Evolutionary conservation across 2,888 invertebrate genomes (phyloP).

Genomic region (Rhorus exstirpatorius): DNA sequence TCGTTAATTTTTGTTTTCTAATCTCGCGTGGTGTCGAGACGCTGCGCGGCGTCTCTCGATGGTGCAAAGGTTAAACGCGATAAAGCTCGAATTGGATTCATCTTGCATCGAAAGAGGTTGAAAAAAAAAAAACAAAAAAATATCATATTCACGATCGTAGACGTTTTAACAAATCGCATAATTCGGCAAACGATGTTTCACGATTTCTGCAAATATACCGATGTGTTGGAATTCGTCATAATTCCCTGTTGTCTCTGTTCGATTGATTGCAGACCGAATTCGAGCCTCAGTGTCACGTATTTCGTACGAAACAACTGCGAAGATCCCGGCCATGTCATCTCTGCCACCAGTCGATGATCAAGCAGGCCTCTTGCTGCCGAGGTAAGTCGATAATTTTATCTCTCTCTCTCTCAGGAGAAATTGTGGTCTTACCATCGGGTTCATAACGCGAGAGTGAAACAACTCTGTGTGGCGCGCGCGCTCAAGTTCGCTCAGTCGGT

Average conservation of each 20-base stretch:
- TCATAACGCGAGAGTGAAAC: too few relatives aligned
- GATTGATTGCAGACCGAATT: slow-evolving; percentile 90
- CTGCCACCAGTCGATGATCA: slow-evolving; percentile 92
- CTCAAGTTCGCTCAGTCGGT: slow-evolving; percentile 32
- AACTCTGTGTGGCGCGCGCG: too few relatives aligned
- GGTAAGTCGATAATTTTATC: slow-evolving; percentile 87
- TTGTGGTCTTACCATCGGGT: slow-evolving; percentile 32
- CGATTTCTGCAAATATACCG: not conserved
- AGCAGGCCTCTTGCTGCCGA: slow-evolving; percentile 92
- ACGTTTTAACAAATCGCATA: not conserved
- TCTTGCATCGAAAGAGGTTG: not conserved
- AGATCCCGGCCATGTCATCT: slow-evolving; percentile 92
- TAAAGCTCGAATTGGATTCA: slow-evolving; percentile 31
- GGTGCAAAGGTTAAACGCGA: slow-evolving; percentile 33
- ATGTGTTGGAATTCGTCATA: not conserved
- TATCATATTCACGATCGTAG: slow-evolving; percentile 13
- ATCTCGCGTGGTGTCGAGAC: not conserved
- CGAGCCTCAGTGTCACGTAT: slow-evolving; percentile 90
- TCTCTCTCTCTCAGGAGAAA: not conserved
- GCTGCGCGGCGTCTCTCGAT: slow-evolving; percentile 9
- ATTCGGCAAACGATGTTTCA: too few relatives aligned
- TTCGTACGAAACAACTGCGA: slow-evolving; percentile 91
- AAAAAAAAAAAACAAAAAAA: not conserved
- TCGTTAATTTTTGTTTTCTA: not conserved
- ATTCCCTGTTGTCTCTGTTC: slow-evolving; percentile 40